Conservation (phyloP, 1,140 invertebrate genomes). For the Himalopsyche phryganea region DNA sequence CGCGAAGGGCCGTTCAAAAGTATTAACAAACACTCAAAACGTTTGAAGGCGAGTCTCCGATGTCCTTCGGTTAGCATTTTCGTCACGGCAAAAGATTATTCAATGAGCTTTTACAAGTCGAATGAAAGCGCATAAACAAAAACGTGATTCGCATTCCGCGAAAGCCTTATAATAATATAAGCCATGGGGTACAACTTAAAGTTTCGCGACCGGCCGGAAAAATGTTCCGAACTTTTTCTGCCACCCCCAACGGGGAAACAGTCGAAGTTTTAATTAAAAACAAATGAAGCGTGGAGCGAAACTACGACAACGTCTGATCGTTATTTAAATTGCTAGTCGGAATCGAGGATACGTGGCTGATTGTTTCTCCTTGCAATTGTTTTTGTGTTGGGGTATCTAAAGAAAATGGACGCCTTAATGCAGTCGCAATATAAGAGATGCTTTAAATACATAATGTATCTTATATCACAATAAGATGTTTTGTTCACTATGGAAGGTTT, state of each 20-base stretch:
- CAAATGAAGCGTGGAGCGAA: constrained; percentile 25
- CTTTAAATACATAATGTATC: too few relatives aligned
- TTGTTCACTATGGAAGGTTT: too few relatives aligned
- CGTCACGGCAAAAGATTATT: constrained; percentile 14
- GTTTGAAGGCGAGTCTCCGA: too few relatives aligned
- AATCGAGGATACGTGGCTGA: neutral
- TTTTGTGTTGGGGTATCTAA: too few relatives aligned
- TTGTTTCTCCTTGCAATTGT: neutral
- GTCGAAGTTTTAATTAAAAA: constrained; percentile 32
- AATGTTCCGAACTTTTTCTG: neutral
- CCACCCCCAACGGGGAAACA: constrained; percentile 1
- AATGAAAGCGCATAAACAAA: constrained; percentile 30
- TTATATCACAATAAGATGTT: too few relatives aligned
- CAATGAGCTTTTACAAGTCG: constrained; percentile 20
- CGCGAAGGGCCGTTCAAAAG: too few relatives aligned
- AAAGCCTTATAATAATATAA: too few relatives aligned
- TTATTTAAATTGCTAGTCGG: constrained; percentile 22
- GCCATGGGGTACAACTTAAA: neutral
- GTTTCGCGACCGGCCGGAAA: neutral
- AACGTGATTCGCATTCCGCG: constrained; percentile 24
- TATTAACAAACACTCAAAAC: too few relatives aligned
- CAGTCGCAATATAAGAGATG: too few relatives aligned
- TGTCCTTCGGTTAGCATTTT: neutral
- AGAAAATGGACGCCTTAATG: too few relatives aligned
- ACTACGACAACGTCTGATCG: constrained; percentile 10